These are phyloP conservation scores for Cephalopterus ornatus DNA, from an alignment of 2,113 vertebrate species.

Conservation along the genomic window DNA sequence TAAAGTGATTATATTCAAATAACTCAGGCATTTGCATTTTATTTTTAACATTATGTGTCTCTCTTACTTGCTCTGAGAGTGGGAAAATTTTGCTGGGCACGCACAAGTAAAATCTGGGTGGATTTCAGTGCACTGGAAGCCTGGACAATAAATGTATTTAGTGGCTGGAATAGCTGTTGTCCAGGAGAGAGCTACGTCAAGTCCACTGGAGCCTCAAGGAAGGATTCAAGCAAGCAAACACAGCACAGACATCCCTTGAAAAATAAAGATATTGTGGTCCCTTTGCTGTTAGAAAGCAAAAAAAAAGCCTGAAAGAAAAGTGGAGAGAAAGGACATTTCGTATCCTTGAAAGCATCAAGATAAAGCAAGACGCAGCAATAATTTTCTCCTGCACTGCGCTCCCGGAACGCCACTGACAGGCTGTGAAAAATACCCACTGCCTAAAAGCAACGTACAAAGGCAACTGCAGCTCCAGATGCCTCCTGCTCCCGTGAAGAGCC, in stretches of 20 bases:
- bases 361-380: background rate
- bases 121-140: background rate
- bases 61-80: background rate
- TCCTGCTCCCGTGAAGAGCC: background rate
- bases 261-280: background rate
- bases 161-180: background rate
- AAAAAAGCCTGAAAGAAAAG: background rate
- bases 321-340: background rate
- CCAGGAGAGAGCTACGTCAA: background rate
- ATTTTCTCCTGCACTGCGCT: background rate
- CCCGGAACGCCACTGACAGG: background rate
- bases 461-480: background rate
- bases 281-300: background rate
- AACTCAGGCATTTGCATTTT: slow-evolving; percentile 53
- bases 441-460: background rate
- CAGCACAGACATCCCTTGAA: background rate
- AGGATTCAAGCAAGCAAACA: background rate
- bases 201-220: background rate
- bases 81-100: background rate
- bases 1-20: slow-evolving; percentile 60
- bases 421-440: background rate
- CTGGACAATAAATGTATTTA: background rate
- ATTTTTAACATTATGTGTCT: slow-evolving; percentile 21
- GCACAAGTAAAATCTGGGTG: background rate
- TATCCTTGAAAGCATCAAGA: slow-evolving; percentile 20